Base-by-base conservation (phyloP, 2,888 invertebrate species). In the Drosophila sordidula region DNA sequence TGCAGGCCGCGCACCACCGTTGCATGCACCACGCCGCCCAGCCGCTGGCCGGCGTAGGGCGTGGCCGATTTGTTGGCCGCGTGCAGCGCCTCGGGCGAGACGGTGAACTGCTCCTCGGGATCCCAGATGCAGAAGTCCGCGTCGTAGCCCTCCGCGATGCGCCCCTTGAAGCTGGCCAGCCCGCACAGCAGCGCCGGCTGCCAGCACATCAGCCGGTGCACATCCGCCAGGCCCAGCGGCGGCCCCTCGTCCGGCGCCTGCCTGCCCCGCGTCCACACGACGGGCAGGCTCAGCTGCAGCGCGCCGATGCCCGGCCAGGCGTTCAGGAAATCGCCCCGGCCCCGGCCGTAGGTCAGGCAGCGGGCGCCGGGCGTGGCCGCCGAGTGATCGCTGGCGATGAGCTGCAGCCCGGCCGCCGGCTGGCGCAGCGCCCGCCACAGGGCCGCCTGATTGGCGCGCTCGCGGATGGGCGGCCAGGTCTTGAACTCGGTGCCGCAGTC, bases 271-370 rank as follows among this genome's bases (percentile, higher is more conserved):
- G 95, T 95, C 96, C 96, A 96, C 66, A 95, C 94, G 51, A 95
- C 85, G 0, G 96, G 93, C 34, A 96, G 89, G 41, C 95, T 95
- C 89, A 95, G 95, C 89, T 96, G 96, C 25, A 96, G 91, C 0
- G 95, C 95, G 0, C 95, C 94, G 66, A 96, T 95, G 47, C 96
- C 96, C 32, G 95, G 95, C 95, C 95, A 95, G 29, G 96, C 95
- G 75, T 94, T 93, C 64, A 95, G 87, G 83, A 95, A 95, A 82
- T 95, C 93, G 29, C 94, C 94, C 47, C 93, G 92, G n/a, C 77
- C 80, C 38, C 85, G 83, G 0, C 92, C 92, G 52, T 90, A 91
- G 18, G 87, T 91, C 6, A 92, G 86, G 29, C 92, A 90, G 78
- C 95, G 95, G 11, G 94, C 92, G 18, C 95, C 94, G 0, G 95